These are phyloP conservation scores for Anguilla megastoma DNA, from an alignment of 2,797 vertebrate species.

Conservation along the genomic window DNA sequence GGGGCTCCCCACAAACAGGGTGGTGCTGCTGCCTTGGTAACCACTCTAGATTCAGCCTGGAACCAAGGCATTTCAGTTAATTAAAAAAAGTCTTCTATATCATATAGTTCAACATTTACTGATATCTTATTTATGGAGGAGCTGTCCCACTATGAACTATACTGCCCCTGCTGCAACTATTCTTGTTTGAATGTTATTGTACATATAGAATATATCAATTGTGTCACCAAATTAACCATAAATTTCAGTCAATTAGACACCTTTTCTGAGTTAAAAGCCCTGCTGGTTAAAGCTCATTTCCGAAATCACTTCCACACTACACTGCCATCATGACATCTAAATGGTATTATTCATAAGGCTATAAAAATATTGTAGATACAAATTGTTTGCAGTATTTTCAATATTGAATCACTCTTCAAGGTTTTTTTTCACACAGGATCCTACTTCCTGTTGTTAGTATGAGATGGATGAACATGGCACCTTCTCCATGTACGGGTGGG, in stretches of 20 bases:
- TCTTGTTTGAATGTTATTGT: background rate
- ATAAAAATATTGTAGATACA: too few relatives aligned
- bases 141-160: too few relatives aligned
- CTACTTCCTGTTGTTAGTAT: background rate
- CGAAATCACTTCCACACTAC: background rate
- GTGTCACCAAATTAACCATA: background rate
- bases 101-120: background rate
- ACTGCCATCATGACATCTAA: background rate
- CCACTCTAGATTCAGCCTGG: conserved; percentile 45
- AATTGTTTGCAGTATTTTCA: too few relatives aligned
- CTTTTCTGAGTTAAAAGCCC: background rate
- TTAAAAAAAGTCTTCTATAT: background rate
- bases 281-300: background rate
- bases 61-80: conserved; percentile 15
- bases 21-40: conserved; percentile 36
- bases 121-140: background rate
- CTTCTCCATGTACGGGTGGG: conserved; percentile 3
- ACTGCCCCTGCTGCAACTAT: background rate
- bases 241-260: background rate
- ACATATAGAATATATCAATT: background rate
- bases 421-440: background rate
- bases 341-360: too few relatives aligned
- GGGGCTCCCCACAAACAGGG: conserved; percentile 32
- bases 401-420: too few relatives aligned
- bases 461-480: background rate